Base-by-base conservation (phyloP, 1,140 invertebrate species). In the Calliphora vicina region DNA sequence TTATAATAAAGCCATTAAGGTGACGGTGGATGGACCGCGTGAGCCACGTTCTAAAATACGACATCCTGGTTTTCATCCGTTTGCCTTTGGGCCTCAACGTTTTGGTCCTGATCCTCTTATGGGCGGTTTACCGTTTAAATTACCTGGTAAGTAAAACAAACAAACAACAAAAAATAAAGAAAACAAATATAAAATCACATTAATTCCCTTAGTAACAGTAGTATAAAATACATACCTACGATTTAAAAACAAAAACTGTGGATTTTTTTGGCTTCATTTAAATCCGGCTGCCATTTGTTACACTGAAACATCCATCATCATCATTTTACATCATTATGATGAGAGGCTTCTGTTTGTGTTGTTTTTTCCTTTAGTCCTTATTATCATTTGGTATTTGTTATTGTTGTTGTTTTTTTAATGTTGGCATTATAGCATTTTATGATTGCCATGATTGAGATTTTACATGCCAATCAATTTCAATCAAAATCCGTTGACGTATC, bases 1-100 rank as follows among this genome's bases (percentile, higher is more conserved):
- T 2, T 97, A 98, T 90, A 95, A 93, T 82, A 99, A 99, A 90
- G 98, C 98, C 45, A 99, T 99, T 89, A 99, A 99, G 92, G 98
- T 99, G 73, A 99, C 98, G 0, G 98, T 99, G 57, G 98, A 99
- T 91, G 98, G 98, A 78, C 98, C 98, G 0, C 91, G 98, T 86
- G 98, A 99, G 90, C 98, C 98, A 1, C 92, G 98, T 85, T 98
- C 97, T 35, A 99, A 99, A 93, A 96, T 97, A 86, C 93, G 96
- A 81, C 95, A 96, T 88, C 95, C 96, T 88, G 94, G 94, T 67
- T 96, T 97, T 89, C 96, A 97, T 92, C 96, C 95, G 50, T 97
- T 96, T 91, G 95, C 96, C 86, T 97, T 96, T 90, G 96, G 95
- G 82, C 95, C 95, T 35, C 91, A 94, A 81, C 93, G 95, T 72